Conservation (phyloP, 2,888 invertebrate genomes). For the Lasiommata megera region DNA sequence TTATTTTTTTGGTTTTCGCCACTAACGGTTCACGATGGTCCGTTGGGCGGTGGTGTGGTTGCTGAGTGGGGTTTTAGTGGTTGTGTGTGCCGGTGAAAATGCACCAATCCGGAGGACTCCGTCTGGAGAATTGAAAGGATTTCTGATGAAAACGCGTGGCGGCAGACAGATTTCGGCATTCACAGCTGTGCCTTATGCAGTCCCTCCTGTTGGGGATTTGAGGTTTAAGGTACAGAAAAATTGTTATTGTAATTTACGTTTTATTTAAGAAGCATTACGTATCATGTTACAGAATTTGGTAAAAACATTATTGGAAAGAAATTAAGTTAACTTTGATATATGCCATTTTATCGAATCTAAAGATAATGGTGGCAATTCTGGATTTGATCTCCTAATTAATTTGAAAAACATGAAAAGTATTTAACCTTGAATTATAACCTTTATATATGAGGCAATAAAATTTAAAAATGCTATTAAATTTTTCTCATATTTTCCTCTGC, state of each 20-base stretch:
- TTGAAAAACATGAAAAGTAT: too few species aligned
- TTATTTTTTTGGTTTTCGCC: conserved; percentile 27
- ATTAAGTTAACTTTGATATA: too few species aligned
- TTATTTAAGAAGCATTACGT: too few species aligned
- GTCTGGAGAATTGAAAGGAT: conserved; percentile 80
- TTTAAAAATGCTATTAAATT: too few species aligned
- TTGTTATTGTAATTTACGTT: background rate
- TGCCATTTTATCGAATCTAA: too few species aligned
- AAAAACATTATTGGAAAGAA: too few species aligned
- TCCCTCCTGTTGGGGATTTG: conserved; percentile 82
- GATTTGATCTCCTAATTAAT: too few species aligned
- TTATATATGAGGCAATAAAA: too few species aligned
- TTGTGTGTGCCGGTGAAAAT: conserved; percentile 18
- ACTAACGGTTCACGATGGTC: conserved; percentile 22
- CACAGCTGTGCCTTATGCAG: conserved; percentile 84
- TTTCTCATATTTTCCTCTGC: too few species aligned
- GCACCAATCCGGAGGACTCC: conserved; percentile 42
- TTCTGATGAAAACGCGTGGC: conserved; percentile 75
- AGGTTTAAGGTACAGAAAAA: conserved; percentile 81
- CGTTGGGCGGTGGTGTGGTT: conserved; percentile 7
- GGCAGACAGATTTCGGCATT: conserved; percentile 82
- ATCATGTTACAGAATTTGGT: too few species aligned
- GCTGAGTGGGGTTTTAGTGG: conserved; percentile 11
- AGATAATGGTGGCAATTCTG: too few species aligned
- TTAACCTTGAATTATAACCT: too few species aligned